Percentiles rank a stretch among this genome's conserved stretches.
phyloP scores from a whole-genome alignment of 2,888 invertebrate species.

The Latheticus oryzae region DNA sequence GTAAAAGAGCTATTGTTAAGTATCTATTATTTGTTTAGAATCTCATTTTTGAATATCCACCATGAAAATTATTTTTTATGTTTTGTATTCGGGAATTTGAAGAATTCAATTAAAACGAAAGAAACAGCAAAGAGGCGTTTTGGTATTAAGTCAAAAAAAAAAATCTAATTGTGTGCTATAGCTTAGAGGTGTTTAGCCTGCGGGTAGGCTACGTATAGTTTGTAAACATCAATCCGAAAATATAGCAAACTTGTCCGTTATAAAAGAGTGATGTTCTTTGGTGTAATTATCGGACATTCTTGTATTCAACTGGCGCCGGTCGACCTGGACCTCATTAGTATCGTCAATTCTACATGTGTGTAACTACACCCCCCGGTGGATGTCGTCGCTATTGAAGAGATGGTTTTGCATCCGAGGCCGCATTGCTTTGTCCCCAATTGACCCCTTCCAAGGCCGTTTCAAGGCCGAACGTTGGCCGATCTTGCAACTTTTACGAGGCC shows the following conservation, averaged over 20 bases:
- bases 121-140: too few species aligned
- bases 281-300: slow-evolving; percentile 47
- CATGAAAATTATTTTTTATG: too few species aligned
- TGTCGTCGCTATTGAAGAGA: slow-evolving; percentile 17
- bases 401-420: slow-evolving; percentile 38
- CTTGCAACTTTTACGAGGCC: slow-evolving; percentile 58
- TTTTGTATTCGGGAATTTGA: slow-evolving; percentile 27
- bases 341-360: slow-evolving; percentile 41
- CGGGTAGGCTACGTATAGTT: too few species aligned
- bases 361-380: slow-evolving; percentile 17
- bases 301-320: slow-evolving; percentile 45
- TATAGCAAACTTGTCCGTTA: slow-evolving; percentile 38
- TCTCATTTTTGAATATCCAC: too few species aligned
- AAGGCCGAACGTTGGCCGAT: slow-evolving; percentile 67
- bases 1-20: too few species aligned
- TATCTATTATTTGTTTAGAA: too few species aligned
- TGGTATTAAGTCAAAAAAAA: too few species aligned
- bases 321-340: slow-evolving; percentile 47
- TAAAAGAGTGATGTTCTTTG: too few species aligned
- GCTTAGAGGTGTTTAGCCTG: too few species aligned
- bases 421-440: slow-evolving; percentile 54
- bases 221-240: slow-evolving; percentile 41
- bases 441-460: slow-evolving; percentile 67
- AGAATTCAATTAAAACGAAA: slow-evolving; percentile 39
- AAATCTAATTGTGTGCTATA: too few species aligned